Evolutionary conservation across 2,797 vertebrate species (phyloP), one percentile per base, ranked within the genome.

Genomic region (Megaceryle alcyon): DNA sequence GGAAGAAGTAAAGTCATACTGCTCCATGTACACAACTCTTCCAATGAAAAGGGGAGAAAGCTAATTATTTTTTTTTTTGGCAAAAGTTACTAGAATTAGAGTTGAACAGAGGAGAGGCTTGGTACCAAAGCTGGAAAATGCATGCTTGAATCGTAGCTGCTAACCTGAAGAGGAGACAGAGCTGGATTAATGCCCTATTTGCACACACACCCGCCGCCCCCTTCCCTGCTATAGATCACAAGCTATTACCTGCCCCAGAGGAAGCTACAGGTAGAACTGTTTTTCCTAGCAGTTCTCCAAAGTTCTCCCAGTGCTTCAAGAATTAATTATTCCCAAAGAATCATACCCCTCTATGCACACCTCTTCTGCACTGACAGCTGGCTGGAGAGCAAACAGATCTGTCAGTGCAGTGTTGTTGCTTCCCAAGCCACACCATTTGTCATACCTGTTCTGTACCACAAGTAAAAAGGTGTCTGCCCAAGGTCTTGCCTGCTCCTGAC

Each of bases 401-500:
- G 16, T 12, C 63, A 43, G 37, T 35, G 48, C 75, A 70, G 25
- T 9, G 51, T 49, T 69, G 60, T 2, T 61, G 7, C 56, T 78
- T 41, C 46, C 76, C 51, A 39, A 49, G 79, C 44, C 28, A 22
- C 18, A 41, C 16, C 5, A 3, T 37, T 3, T 26, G 8, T 22
- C 68, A 63, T 11, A 6, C 3, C 2, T 0, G 1, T 13, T 39
- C 37, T 17, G n/a, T 43, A 71, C 2, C n/a, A 14, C 31, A 7
- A 6, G 57, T 10, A 4, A 29, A 25, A 17, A 11, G 7, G 7
- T 0, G 0, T 66, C 39, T 61, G 51, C 71, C 15, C 79, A 43
- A 23, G 20, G 29, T 19, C 60, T 33, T 51, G 46, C 1, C 66
- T 46, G 9, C 81, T 65, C 29, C 0, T 4, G 79, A 12, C 11